A percentile compares a stretch with the other conserved stretches of the same genome.
Evolutionary conservation across 2,888 invertebrate genomes (phyloP).

Genomic region (Netelia virgata): DNA sequence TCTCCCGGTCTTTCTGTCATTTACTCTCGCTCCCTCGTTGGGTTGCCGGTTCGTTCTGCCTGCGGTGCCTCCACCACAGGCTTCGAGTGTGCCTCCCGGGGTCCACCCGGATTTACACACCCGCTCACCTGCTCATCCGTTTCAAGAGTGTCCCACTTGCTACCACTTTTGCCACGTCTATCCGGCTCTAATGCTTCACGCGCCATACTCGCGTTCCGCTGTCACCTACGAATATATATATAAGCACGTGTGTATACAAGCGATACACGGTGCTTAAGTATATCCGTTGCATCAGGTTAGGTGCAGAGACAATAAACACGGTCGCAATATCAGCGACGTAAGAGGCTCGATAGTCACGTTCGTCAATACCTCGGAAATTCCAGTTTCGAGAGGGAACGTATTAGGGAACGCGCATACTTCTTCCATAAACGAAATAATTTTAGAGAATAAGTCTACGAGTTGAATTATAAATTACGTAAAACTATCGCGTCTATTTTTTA

Average conservation of each 20-base stretch:
- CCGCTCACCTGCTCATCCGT: constrained; percentile 82
- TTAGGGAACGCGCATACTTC: too few relatives aligned
- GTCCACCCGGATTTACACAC: constrained; percentile 82
- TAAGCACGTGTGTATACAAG: not conserved
- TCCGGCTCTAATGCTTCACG: constrained; percentile 73
- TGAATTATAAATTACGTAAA: too few relatives aligned
- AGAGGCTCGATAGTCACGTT: not conserved
- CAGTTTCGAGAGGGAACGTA: too few relatives aligned
- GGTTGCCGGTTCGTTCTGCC: constrained; percentile 53
- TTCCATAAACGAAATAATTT: too few relatives aligned
- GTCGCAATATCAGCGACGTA: not conserved
- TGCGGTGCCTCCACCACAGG: constrained; percentile 52
- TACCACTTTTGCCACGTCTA: constrained; percentile 72
- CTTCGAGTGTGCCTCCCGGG: constrained; percentile 64
- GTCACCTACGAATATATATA: constrained; percentile 24
- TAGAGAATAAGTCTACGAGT: too few relatives aligned
- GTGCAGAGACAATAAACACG: not conserved
- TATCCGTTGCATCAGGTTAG: not conserved
- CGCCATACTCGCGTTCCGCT: constrained; percentile 41
- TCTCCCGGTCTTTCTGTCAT: constrained; percentile 40
- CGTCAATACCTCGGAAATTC: not conserved
- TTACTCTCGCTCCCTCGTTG: constrained; percentile 53
- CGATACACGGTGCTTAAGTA: not conserved
- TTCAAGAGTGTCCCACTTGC: constrained; percentile 82
- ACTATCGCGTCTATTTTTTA: too few relatives aligned